Percentiles rank a stretch among this genome's conserved stretches.
These are phyloP conservation scores for Heliconius sara DNA, from an alignment of 2,888 invertebrate genomes.

Conservation along the genomic window DNA sequence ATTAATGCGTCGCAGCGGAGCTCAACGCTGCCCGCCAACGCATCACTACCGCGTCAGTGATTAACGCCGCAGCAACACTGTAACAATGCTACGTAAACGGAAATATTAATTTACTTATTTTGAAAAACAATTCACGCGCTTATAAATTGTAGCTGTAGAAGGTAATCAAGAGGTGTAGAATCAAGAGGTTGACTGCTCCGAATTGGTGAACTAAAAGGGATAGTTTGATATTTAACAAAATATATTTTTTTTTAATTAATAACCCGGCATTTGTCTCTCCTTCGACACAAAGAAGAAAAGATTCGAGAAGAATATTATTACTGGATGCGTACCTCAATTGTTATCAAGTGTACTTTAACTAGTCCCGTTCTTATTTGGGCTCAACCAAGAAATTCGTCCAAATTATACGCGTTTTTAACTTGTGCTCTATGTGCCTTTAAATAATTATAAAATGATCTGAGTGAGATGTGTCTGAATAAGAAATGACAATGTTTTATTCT, in stretches of 20 bases:
- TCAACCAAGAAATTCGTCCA: conserved; percentile 17
- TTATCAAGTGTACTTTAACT: conserved; percentile 28
- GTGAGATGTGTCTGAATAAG: conserved; percentile 25
- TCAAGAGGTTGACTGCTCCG: conserved; percentile 2
- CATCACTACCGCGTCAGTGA: conserved; percentile 87
- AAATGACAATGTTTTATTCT: conserved; percentile 13
- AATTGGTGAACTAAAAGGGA: neutral
- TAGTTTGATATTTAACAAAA: neutral
- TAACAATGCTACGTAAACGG: neutral
- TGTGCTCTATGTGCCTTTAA: conserved; percentile 25
- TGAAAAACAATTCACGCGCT: neutral
- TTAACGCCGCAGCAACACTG: conserved; percentile 28
- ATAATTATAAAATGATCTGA: conserved; percentile 51
- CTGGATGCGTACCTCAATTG: conserved; percentile 8
- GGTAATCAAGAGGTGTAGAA: too few relatives aligned
- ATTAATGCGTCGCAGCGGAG: conserved; percentile 90
- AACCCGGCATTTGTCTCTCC: neutral
- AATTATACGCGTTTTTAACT: conserved; percentile 5
- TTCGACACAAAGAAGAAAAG: neutral
- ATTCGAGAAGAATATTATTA: neutral
- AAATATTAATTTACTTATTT: neutral
- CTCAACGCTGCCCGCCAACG: conserved; percentile 93
- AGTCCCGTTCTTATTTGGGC: conserved; percentile 29
- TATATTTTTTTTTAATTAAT: neutral
- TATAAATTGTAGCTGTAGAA: neutral